Evolutionary conservation across 2,113 vertebrate species (phyloP), one percentile per base, ranked within the genome.

Genomic region (Neogale vison): DNA sequence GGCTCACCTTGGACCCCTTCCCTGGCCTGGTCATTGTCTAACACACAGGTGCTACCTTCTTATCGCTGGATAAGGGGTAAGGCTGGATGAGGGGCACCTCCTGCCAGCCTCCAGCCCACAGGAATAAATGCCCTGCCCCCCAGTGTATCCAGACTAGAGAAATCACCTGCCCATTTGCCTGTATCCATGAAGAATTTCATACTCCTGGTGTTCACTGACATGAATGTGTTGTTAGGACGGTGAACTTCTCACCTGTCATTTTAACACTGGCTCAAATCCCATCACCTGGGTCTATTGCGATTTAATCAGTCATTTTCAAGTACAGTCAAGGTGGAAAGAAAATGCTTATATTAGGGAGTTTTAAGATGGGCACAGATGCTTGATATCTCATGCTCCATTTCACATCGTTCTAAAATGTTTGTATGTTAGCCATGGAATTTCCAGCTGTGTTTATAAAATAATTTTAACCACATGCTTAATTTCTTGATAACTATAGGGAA

Each of bases 41-140:
- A 42, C 31, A 26, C 21, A 7, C 42, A 7, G 42, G 24, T 21
- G 4, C 42, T 17, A 7, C n/a, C 42, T 50, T 50, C 7, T 47
- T 65, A 45, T 15, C 50, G n/a, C 21, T 29, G 9, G 31, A 39
- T 39, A 42, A 23, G 13, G 45, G 45, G 10, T 47, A 47, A 20
- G 61, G 63, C 15, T 45, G 13, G 6, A 10, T 15, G 15, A 63
- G 55, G 7, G 0, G 3, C 20, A 1, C 2, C 39, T 39, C 39
- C 34, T 17, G 1, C 1, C 26, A 50, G 42, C 67, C 67, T 15
- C 26, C 12, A 34, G 12, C 47, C 55, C 17, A 15, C 9, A 5
- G n/a, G 23, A 39, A 31, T 45, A 10, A 42, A 7, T 24, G 29
- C 13, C 14, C 3, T 1, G 12, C 29, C 29, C 63, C 29, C 18